Base-by-base conservation (phyloP, 23 tunicate genomes). In the Ascidia mentula region DNA sequence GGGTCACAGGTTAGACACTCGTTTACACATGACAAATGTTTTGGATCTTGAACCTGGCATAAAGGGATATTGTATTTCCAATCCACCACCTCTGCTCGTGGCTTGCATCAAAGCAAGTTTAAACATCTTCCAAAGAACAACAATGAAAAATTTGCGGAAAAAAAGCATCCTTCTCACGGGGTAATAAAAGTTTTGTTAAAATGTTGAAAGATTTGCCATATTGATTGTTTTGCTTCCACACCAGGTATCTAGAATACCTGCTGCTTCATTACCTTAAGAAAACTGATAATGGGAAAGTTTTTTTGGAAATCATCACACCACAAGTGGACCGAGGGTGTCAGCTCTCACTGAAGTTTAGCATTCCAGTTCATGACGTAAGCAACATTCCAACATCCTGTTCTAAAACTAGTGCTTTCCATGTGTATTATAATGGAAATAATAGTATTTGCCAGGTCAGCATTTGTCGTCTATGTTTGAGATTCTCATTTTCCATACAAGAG, bases 1-100 rank as follows among this genome's bases (percentile, higher is more conserved):
- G 95, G 84, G 98, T 20, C 87, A 94, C 36, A 76, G 72, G 38
- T 18, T 32, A 6, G 40, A 28, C 5, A 46, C 84, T 31, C 69
- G 95, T 32, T 94, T 94, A 40, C 80, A 80, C 37, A 90, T 94
- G 96, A 77, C 75, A 22, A 90, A 89, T 38, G 31, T 69, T 26
- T 17, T 80, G 82, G 84, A 89, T 32, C 20, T 82, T 26, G 13
- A 4, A 26, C 84, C 80, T 4, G 98, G 98, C 1, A 69, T 89
- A 20, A 32, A 37, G 15, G 90, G 89, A 22, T 94, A 88, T 59
- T 36, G 79, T 0, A 6, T 94, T 6, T 53, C 77, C 22, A 80
- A 85, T 73, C 87, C 79, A 1, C 79, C 98, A 12, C 95, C 98
- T 0, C 69, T 80, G 7, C 77, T 59, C 17, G 80, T 85, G 6